A percentile compares a stretch with the other conserved stretches of the same genome.
Evolutionary conservation across 2,888 invertebrate species (phyloP).

Genomic region (Euzetes globulus): DNA sequence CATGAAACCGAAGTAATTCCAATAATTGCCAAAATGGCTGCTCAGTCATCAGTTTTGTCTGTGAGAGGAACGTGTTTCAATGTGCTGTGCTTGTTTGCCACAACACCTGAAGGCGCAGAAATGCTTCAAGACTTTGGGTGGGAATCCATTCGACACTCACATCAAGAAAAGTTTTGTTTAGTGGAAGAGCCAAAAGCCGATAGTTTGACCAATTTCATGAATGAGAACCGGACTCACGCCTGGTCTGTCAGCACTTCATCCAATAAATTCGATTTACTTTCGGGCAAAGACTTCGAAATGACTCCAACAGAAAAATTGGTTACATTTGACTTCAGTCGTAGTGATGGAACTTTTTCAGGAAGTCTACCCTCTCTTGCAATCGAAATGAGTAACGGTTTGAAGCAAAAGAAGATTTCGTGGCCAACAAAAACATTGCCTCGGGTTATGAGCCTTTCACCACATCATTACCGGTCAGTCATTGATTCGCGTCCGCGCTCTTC

Average conservation of each 20-base stretch:
- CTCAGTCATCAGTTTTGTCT: conserved; percentile 72
- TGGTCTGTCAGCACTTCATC: conserved; percentile 14
- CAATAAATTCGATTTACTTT: conserved; percentile 14
- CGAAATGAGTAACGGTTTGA: background rate
- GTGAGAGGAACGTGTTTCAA: conserved; percentile 80
- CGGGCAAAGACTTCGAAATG: conserved; percentile 6
- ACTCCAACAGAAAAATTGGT: background rate
- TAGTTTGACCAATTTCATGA: conserved; percentile 26
- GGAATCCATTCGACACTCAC: conserved; percentile 60
- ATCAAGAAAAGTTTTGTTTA: conserved; percentile 68
- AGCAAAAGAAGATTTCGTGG: background rate
- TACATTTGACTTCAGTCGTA: background rate
- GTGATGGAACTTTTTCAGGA: background rate
- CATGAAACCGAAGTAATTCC: conserved; percentile 55
- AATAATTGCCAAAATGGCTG: conserved; percentile 60
- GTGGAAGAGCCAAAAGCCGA: conserved; percentile 48
- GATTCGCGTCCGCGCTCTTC: conserved; percentile 30
- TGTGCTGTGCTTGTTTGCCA: conserved; percentile 73
- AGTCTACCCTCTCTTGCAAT: background rate
- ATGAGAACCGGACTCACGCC: conserved; percentile 12
- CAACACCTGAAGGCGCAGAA: conserved; percentile 74
- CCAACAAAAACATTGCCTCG: conserved; percentile 3
- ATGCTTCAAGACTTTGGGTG: conserved; percentile 62
- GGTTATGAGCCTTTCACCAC: conserved; percentile 18
- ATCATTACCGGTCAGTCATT: conserved; percentile 9